Conservation (phyloP, 2,888 invertebrate genomes). For the Drosophila limbata region DNA sequence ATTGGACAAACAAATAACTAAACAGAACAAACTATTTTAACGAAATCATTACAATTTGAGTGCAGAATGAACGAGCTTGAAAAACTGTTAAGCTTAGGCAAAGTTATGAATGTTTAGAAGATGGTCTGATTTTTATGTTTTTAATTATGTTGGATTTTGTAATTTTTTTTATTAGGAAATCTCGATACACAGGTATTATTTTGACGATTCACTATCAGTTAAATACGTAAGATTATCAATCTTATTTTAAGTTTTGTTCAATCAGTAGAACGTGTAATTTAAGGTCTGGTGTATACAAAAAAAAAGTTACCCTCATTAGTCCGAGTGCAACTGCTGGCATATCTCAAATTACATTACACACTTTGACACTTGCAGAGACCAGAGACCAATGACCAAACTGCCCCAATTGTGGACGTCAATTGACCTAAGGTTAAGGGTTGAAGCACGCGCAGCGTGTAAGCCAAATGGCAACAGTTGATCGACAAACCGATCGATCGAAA, state of each 20-base stretch:
- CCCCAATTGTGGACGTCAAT: conserved; percentile 30
- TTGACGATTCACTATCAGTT: no score
- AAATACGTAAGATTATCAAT: background rate
- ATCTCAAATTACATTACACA: conserved; percentile 47
- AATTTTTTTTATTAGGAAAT: no score
- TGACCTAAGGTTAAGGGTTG: conserved; percentile 74
- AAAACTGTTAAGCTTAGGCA: no score
- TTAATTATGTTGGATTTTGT: no score
- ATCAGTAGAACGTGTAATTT: no score
- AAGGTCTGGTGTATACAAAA: background rate
- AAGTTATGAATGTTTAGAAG: no score
- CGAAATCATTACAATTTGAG: no score
- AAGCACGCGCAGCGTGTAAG: conserved; percentile 29
- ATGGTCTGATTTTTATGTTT: no score
- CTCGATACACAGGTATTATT: no score
- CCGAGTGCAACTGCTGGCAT: conserved; percentile 17
- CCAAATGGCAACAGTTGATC: conserved; percentile 30
- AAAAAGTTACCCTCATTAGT: conserved; percentile 33
- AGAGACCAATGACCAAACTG: background rate
- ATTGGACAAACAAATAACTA: no score
- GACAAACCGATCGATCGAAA: conserved; percentile 13
- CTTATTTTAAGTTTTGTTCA: background rate
- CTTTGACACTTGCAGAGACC: conserved; percentile 41
- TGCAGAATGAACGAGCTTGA: no score
- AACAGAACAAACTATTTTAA: no score